Conservation (phyloP, 1,140 invertebrate species). For the Ips typographus region DNA sequence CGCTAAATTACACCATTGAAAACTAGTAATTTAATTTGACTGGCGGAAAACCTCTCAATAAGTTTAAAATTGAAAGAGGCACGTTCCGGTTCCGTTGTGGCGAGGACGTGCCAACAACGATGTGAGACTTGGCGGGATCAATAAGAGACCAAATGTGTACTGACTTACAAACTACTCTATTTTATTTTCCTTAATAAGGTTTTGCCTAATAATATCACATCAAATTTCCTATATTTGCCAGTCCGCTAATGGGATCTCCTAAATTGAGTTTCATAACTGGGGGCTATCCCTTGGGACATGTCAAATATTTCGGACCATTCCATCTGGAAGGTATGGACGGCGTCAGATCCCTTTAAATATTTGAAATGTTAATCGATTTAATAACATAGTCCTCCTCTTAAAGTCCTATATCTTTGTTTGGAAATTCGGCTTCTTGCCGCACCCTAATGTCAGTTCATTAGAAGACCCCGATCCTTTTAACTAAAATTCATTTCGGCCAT, state of each 20-base stretch:
- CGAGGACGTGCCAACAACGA: constrained; percentile 1
- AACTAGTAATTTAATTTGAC: constrained; percentile 5
- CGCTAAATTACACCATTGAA: not conserved
- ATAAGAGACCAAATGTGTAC: too few relatives aligned
- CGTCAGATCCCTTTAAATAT: too few relatives aligned
- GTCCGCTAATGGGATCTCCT: not conserved
- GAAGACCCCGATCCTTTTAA: not conserved
- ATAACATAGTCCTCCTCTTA: too few relatives aligned
- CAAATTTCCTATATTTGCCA: too few relatives aligned
- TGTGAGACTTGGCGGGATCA: too few relatives aligned
- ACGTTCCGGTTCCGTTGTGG: not conserved
- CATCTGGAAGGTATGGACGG: too few relatives aligned
- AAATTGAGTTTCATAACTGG: not conserved
- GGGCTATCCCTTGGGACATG: not conserved
- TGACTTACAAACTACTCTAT: too few relatives aligned
- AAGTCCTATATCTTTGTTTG: too few relatives aligned
- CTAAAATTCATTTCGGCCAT: not conserved
- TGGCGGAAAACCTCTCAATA: constrained; percentile 1
- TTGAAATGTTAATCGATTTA: too few relatives aligned
- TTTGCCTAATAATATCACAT: too few relatives aligned
- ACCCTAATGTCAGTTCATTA: not conserved
- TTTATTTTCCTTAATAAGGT: too few relatives aligned
- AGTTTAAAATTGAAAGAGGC: constrained; percentile 3
- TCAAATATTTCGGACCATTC: constrained; percentile 1
- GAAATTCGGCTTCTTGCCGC: not conserved